These are phyloP conservation scores for Oryzias woworae DNA, from an alignment of 2,113 vertebrate species.

Conservation along the genomic window DNA sequence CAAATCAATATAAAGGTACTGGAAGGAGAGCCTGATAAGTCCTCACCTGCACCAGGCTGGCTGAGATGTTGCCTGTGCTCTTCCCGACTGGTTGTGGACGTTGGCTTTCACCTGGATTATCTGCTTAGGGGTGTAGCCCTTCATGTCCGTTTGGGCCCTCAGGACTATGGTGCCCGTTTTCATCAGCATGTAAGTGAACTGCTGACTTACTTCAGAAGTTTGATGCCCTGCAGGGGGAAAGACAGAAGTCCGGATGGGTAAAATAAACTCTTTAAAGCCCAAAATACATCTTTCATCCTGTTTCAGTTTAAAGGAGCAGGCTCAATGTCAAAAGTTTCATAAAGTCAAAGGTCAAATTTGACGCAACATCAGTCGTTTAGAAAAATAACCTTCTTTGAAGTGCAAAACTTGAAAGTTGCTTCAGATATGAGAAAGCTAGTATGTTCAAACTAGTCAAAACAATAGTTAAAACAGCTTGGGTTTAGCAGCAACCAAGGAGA, in stretches of 20 bases:
- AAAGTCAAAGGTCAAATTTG: no score
- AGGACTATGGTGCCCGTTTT: conserved; percentile 87
- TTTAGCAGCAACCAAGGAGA: no score
- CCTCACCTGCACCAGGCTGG: conserved; percentile 85
- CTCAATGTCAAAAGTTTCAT: no score
- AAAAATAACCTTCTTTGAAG: no score
- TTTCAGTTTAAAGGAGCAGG: no score
- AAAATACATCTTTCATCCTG: no score
- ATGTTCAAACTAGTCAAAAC: no score
- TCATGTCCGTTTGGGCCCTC: conserved; percentile 82
- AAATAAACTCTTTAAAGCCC: no score
- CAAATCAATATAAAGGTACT: background rate
- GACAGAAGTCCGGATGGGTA: background rate
- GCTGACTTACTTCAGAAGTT: conserved; percentile 82
- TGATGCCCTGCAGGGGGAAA: conserved; percentile 77
- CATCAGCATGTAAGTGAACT: conserved; percentile 92
- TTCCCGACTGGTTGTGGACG: conserved; percentile 93
- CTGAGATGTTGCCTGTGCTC: conserved; percentile 83
- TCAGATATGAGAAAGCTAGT: no score
- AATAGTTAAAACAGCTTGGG: no score
- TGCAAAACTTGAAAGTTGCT: no score
- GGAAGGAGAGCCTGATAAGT: background rate
- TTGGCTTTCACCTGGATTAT: conserved; percentile 83
- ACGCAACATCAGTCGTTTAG: no score
- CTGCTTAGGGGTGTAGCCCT: conserved; percentile 90